Evolutionary conservation across 2,888 invertebrate genomes (phyloP), one percentile per base, ranked within the genome.

Genomic region (Dicyrtoma fusca): DNA sequence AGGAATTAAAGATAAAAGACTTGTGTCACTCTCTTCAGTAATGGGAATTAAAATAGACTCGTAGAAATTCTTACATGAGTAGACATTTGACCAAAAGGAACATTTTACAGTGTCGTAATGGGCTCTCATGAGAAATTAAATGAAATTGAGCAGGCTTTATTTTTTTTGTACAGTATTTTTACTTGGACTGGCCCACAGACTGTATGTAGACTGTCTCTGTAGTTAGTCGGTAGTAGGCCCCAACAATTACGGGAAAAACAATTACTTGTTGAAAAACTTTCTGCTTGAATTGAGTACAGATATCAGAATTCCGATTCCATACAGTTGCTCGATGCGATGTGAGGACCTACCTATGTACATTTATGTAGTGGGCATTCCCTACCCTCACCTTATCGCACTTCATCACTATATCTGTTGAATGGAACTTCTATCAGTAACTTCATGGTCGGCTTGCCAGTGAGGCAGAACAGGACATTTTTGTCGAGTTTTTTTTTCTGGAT

Each of bases 41-140:
- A 34, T 34, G 34, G 34, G 34, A 34, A 34, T 34, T 34, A 34
- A 34, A 34, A 34, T 34, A 34, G 34, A 34, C 34, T 34, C 34
- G 8, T 34, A 34, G 34, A 34, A 34, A 34, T 34, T 34, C 34
- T 8, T 34, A 34, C 34, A 34, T 34, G 34, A 34, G 34, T 34
- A 34, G 4, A 34, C 34, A 34, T 34, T 34, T 34, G 34, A 34
- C 34, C 34, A 34, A 34, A 25, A 25, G 57, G 26, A 23, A 23
- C 57, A 14, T 57, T 57, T 25, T 14, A 34, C 34, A 23, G 57
- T 57, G 21, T 26, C 57, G 23, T 25, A 57, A 57, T 57, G 57
- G 57, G 25, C 26, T 57, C 57, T 57, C 57, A 17, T 57, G 57
- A 57, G 57, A 25, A 57, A 57, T 57, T 57, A 57, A 57, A 57